Evolutionary conservation across 30 jellyfish, hydroid and myxozoan genomes (phyloP).

Genomic region (Aurelia aurita): DNA sequence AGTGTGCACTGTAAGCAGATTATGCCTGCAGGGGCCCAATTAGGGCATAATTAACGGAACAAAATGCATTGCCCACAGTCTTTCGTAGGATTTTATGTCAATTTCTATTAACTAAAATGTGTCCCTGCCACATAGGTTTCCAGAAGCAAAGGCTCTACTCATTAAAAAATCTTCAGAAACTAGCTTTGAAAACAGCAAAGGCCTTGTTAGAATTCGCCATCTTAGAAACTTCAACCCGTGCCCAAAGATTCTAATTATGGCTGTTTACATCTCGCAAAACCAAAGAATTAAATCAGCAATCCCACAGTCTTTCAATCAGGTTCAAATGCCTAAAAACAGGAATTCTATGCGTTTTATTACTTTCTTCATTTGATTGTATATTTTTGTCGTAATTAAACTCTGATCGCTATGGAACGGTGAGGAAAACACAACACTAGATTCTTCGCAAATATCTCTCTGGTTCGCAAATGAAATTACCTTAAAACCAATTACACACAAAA

Average conservation of each 20-base stretch:
- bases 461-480: conserved; percentile 36
- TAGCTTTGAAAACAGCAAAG: too few species aligned
- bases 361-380: conserved; percentile 3
- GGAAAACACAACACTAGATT: background rate
- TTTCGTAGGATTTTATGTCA: too few species aligned
- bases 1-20: too few species aligned
- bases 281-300: conserved; percentile 58
- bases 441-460: conserved; percentile 17
- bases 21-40: too few species aligned
- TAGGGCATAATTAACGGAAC: too few species aligned
- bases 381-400: conserved; percentile 21
- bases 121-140: too few species aligned
- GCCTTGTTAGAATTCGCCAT: conserved; percentile 34
- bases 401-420: background rate
- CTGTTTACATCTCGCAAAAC: conserved; percentile 55
- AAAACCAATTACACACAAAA: conserved; percentile 44
- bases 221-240: conserved; percentile 46
- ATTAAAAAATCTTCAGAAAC: too few species aligned
- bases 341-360: conserved; percentile 36
- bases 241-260: conserved; percentile 36
- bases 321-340: conserved; percentile 52
- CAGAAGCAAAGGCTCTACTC: too few species aligned
- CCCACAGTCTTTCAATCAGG: conserved; percentile 66
- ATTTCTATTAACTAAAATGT: too few species aligned
- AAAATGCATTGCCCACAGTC: too few species aligned